Evolutionary conservation across 2,888 invertebrate genomes (phyloP).

Genomic region (Lasioglossum figueresi): DNA sequence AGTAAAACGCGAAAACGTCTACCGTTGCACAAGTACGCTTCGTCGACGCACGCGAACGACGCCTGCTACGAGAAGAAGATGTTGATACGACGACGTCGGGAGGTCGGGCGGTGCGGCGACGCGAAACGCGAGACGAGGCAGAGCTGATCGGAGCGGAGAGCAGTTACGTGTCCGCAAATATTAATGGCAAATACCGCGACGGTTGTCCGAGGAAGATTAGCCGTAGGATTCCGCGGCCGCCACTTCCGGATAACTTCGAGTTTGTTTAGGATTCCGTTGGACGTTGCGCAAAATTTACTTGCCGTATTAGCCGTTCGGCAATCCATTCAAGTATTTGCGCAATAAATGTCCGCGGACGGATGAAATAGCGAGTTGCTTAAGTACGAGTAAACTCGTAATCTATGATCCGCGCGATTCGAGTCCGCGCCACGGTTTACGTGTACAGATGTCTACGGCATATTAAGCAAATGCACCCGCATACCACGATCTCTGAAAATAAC

Average conservation of each 20-base stretch:
- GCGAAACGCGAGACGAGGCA: background rate
- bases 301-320: conserved; percentile 52
- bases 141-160: conserved; percentile 36
- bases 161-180: conserved; percentile 53
- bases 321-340: conserved; percentile 63
- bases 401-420: conserved; percentile 29
- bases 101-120: background rate
- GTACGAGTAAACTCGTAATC: conserved; percentile 56
- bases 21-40: background rate
- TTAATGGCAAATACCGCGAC: conserved; percentile 62
- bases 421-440: background rate
- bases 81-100: background rate
- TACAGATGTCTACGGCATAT: background rate
- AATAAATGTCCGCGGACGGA: conserved; percentile 52
- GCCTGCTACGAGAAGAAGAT: background rate
- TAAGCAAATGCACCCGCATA: background rate
- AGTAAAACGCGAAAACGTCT: background rate
- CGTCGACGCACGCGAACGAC: background rate
- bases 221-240: conserved; percentile 45
- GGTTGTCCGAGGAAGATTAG: conserved; percentile 58
- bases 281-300: conserved; percentile 63
- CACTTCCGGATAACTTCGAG: conserved; percentile 63
- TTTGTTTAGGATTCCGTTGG: conserved; percentile 60
- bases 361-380: conserved; percentile 54
- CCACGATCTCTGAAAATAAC: background rate